phyloP scores from a whole-genome alignment of 2,888 invertebrate species.

The Chrysodeixis includens region DNA sequence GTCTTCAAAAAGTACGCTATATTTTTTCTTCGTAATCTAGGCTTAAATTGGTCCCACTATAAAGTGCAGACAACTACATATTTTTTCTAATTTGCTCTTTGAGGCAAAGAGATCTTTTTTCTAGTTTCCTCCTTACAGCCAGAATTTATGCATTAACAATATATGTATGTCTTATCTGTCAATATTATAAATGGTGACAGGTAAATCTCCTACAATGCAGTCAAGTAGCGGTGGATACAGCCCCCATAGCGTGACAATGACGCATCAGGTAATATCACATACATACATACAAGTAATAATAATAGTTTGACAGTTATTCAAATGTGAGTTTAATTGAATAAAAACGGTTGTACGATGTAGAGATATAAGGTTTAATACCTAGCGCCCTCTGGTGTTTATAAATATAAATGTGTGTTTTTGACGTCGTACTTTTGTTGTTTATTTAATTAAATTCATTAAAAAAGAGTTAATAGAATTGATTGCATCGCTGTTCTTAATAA shows the following conservation, averaged over 20 bases:
- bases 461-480: constrained; percentile 23
- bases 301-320: neutral
- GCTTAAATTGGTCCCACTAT: no score
- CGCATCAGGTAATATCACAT: constrained; percentile 79
- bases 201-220: constrained; percentile 83
- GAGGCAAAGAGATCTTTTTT: no score
- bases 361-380: no score
- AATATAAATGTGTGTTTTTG: neutral
- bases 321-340: neutral
- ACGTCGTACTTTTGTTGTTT: no score
- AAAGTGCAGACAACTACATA: no score
- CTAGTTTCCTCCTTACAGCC: no score
- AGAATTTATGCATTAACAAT: no score
- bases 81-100: no score
- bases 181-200: constrained; percentile 56
- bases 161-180: no score
- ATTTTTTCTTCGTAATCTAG: no score
- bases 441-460: neutral
- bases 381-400: no score
- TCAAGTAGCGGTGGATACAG: constrained; percentile 80
- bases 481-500: constrained; percentile 21
- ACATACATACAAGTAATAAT: neutral
- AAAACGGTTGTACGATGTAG: neutral
- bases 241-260: constrained; percentile 75
- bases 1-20: no score